Evolutionary conservation across 2,888 invertebrate species (phyloP).

Genomic region (Ptychoptera albimana): DNA sequence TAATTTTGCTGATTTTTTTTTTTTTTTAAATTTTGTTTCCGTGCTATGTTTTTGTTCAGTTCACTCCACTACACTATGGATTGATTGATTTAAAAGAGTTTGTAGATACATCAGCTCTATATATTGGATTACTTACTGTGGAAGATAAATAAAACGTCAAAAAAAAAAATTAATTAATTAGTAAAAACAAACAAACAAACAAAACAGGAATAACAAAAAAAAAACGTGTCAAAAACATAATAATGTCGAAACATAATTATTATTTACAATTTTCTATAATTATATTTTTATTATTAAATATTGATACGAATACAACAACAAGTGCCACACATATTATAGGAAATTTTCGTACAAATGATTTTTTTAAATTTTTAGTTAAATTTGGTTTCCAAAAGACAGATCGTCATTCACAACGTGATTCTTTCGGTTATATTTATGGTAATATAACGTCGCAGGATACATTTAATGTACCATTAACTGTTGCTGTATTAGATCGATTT

Average conservation of each 20-base stretch:
- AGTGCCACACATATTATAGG: slow-evolving; percentile 41
- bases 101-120: too few species aligned
- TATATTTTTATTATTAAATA: slow-evolving; percentile 3
- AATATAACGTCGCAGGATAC: slow-evolving; percentile 65
- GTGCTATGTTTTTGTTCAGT: too few species aligned
- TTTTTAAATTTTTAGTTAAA: slow-evolving; percentile 84
- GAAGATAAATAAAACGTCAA: too few species aligned
- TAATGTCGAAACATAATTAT: slow-evolving; percentile 1
- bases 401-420: slow-evolving; percentile 64
- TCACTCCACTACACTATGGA: too few species aligned
- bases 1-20: too few species aligned
- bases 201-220: background rate
- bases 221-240: background rate
- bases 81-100: too few species aligned
- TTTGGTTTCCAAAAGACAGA: slow-evolving; percentile 96
- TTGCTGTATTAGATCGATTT: slow-evolving; percentile 79
- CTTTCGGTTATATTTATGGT: slow-evolving; percentile 91
- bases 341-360: slow-evolving; percentile 49
- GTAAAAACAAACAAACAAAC: too few species aligned
- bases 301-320: background rate
- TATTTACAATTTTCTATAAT: slow-evolving; percentile 2
- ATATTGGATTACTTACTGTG: too few species aligned
- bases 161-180: too few species aligned
- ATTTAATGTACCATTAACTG: slow-evolving; percentile 47
- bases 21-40: too few species aligned